Base-by-base conservation (phyloP, 2,113 vertebrate genomes). In the Sterrhoptilus dennistouni region DNA sequence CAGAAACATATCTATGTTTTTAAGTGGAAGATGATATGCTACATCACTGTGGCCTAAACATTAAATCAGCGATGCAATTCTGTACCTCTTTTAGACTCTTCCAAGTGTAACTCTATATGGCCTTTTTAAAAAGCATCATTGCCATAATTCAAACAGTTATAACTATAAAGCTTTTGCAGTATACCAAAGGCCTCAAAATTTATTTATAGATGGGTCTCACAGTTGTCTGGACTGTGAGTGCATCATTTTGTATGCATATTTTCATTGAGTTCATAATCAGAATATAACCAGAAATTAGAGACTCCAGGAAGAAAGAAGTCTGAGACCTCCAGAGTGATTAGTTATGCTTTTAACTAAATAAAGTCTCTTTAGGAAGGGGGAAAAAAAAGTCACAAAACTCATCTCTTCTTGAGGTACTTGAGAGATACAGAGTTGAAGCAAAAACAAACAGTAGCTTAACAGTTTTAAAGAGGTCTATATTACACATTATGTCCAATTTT, bases 341-440 rank as follows among this genome's bases (percentile, higher is more conserved):
- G 63, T 61, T 72, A 54, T 13, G 8, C 11, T 63, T 87, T 93
- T 70, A 87, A 52, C 8, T 29, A 84, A 57, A 66, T 50, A 59
- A 60, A 69, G 53, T 57, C 40, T 79, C 2, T 14, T 44, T 8
- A 8, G 5, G 6, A 12, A 20, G 2, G 2, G 3, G 0, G 1
- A 0, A 0, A 10, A 23, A 17, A 17, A 31, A 8, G 4, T 56
- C 22, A 21, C 9, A 47, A 70, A 75, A 38, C 0, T 50, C 8
- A 22, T 54, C 8, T 64, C 9, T 56, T 75, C 40, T 49, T 47
- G 9, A 75, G 4, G 6, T 36, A 11, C 21, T 36, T 45, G 23
- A 70, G 19, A 79, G 16, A 69, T 18, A 27, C 6, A 69, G 25
- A 75, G 56, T 0, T 47, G n/a, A 89, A 79, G 35, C 3, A 82